Conservation (phyloP, 2,113 vertebrate genomes). For the Nicator chloris region DNA sequence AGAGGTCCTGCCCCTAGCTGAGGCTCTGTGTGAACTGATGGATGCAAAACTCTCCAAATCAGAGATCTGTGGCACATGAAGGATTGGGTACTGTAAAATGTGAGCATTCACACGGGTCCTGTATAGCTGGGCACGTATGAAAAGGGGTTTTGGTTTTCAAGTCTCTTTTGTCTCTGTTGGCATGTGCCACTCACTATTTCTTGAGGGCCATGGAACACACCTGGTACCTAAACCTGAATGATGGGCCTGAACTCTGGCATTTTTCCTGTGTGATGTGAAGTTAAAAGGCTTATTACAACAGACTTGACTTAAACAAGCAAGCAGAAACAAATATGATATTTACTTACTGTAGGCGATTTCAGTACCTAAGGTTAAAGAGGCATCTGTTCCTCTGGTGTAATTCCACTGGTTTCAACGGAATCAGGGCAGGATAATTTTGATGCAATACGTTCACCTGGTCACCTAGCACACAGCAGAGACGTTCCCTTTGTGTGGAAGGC, state of each 20-base stretch:
- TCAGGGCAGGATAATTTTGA: neutral
- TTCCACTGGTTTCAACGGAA: slow-evolving; percentile 16
- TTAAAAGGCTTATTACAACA: slow-evolving; percentile 17
- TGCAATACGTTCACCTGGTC: slow-evolving; percentile 34
- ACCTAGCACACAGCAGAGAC: slow-evolving; percentile 20
- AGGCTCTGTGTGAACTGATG: neutral
- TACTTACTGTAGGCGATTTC: slow-evolving; percentile 21
- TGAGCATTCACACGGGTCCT: neutral
- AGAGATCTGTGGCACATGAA: neutral
- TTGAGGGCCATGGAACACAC: neutral
- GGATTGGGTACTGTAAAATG: neutral
- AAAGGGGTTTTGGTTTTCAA: neutral
- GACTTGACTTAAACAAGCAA: slow-evolving; percentile 25
- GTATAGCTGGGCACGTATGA: neutral
- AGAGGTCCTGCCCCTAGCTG: neutral
- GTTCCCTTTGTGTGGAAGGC: slow-evolving; percentile 55
- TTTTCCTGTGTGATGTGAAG: slow-evolving; percentile 1
- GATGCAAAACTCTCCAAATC: neutral
- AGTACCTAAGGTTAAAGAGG: slow-evolving; percentile 27
- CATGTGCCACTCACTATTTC: neutral
- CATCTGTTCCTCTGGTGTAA: slow-evolving; percentile 12
- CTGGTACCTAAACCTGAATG: neutral
- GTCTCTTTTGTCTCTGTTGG: neutral
- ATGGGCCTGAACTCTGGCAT: slow-evolving; percentile 15
- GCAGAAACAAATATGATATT: slow-evolving; percentile 34